These are phyloP conservation scores for Auanema sp. DNA, from an alignment of 2,888 invertebrate genomes.

Conservation along the genomic window DNA sequence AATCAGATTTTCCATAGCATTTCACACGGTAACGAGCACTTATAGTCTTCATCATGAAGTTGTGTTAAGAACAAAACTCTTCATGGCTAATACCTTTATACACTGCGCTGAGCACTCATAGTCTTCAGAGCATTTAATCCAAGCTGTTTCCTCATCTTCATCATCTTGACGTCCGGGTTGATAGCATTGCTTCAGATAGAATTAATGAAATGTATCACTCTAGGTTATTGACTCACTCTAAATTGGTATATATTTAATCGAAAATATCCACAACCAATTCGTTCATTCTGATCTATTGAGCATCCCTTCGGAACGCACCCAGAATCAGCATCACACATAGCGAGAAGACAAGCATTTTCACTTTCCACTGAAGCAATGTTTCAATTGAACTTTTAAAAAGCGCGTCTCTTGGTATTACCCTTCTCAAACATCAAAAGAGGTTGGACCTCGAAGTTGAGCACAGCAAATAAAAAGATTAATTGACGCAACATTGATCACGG, in stretches of 20 bases:
- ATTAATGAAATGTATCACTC: neutral
- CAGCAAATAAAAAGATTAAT: too few relatives aligned
- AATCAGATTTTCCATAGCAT: conserved; percentile 62
- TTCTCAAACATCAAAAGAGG: too few relatives aligned
- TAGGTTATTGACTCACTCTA: conserved; percentile 34
- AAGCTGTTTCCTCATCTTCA: conserved; percentile 57
- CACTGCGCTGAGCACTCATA: conserved; percentile 60
- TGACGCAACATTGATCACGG: too few relatives aligned
- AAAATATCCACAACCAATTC: conserved; percentile 62
- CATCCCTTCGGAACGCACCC: conserved; percentile 61
- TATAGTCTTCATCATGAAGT: conserved; percentile 23
- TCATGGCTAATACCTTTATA: conserved; percentile 45
- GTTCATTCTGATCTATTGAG: conserved; percentile 49
- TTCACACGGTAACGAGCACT: conserved; percentile 58
- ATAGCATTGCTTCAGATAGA: conserved; percentile 55
- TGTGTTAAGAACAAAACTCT: too few relatives aligned
- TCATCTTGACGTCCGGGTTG: conserved; percentile 59
- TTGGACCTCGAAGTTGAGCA: too few relatives aligned
- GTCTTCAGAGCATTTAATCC: conserved; percentile 61
- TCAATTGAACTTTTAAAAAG: too few relatives aligned
- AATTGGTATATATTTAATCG: conserved; percentile 62
- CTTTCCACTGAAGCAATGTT: conserved; percentile 48
- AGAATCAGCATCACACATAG: conserved; percentile 61
- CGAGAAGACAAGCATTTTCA: conserved; percentile 56
- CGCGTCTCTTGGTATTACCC: too few relatives aligned